phyloP scores from a whole-genome alignment of 2,797 vertebrate genomes.

The Malurus leucopterus region DNA sequence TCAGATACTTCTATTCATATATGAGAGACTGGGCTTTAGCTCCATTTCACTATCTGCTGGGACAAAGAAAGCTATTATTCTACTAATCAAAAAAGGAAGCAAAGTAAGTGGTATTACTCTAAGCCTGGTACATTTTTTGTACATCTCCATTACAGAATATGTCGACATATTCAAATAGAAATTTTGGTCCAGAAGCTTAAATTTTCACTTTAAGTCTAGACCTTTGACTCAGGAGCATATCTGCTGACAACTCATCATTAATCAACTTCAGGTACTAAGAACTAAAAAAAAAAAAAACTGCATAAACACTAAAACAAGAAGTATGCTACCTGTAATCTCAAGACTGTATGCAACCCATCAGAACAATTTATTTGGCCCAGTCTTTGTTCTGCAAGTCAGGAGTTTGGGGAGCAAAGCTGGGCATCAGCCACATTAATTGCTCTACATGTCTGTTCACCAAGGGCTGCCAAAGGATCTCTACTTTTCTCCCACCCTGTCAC shows the following conservation, averaged over 20 bases:
- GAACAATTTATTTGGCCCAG: background rate
- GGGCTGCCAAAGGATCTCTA: background rate
- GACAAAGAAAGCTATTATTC: background rate
- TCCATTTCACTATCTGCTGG: background rate
- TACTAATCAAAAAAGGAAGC: background rate
- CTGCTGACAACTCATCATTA: background rate
- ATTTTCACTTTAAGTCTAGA: background rate
- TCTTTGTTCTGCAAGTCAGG: background rate
- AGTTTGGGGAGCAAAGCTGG: background rate
- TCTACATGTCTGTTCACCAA: background rate
- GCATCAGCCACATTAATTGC: background rate
- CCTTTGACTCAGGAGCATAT: background rate
- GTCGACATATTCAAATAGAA: background rate
- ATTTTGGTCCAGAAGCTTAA: background rate
- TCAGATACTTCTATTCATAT: background rate
- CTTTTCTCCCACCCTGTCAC: background rate
- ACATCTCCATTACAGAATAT: background rate
- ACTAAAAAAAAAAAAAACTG: background rate
- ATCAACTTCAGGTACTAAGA: background rate
- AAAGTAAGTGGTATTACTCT: background rate
- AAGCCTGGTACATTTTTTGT: background rate
- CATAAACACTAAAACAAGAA: background rate
- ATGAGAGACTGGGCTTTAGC: background rate
- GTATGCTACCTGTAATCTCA: background rate
- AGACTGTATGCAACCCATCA: background rate